Percentiles rank a stretch among this genome's conserved stretches.
Conservation (phyloP, 2,113 vertebrate species). For the Syrmaticus mikado region DNA sequence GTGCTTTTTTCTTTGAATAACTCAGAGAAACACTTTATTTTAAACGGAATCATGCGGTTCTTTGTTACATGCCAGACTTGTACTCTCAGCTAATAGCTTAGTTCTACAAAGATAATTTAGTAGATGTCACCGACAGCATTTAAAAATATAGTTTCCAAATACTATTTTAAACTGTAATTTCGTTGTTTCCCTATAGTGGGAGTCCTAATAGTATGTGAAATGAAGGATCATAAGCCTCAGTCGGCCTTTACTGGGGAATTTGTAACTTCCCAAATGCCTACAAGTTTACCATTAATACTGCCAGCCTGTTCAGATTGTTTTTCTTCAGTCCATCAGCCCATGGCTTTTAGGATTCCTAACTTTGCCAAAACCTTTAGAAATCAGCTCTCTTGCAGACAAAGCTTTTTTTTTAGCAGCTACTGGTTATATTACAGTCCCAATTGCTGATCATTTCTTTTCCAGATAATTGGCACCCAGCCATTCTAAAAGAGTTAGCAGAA, state of each 20-base stretch:
- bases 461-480: not conserved
- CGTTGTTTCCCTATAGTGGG: not conserved
- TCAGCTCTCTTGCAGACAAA: not conserved
- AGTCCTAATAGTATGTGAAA: accelerated
- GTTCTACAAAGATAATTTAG: not conserved
- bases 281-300: not conserved
- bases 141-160: not conserved
- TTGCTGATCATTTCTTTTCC: not conserved
- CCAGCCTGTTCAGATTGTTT: not conserved
- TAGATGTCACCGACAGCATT: not conserved
- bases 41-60: not conserved
- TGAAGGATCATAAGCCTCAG: not conserved
- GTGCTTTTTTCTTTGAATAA: not conserved
- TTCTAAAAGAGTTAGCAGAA: not conserved
- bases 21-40: not conserved
- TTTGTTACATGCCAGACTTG: not conserved
- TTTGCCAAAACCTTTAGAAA: not conserved
- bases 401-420: not conserved
- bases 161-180: not conserved
- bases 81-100: not conserved
- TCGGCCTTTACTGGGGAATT: not conserved
- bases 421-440: accelerated
- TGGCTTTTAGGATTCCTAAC: not conserved
- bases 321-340: not conserved
- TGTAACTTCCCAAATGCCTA: not conserved